Evolutionary conservation across 2,888 invertebrate genomes (phyloP).

Genomic region (Hedychridium roseum): DNA sequence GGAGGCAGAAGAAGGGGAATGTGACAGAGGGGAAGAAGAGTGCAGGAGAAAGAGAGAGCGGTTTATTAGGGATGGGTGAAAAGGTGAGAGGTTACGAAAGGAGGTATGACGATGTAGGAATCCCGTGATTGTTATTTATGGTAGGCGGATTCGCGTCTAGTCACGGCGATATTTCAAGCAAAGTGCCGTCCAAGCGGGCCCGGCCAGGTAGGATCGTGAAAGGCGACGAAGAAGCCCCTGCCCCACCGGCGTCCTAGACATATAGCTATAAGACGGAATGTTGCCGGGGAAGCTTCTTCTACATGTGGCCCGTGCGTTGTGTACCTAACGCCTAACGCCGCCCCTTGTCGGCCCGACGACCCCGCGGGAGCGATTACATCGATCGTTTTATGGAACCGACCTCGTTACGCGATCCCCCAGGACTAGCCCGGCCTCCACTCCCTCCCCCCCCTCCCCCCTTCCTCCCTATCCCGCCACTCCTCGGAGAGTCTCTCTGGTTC

Average conservation of each 20-base stretch:
- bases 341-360: constrained; percentile 10
- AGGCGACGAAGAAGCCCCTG: constrained; percentile 25
- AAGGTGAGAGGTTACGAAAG: constrained; percentile 8
- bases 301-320: neutral
- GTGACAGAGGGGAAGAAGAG: constrained; percentile 3
- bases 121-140: constrained; percentile 45
- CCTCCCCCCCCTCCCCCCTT: constrained; percentile 14
- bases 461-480: constrained; percentile 5
- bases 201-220: constrained; percentile 22
- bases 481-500: neutral
- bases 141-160: constrained; percentile 42
- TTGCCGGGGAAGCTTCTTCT: neutral
- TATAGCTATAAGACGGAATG: neutral
- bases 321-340: constrained; percentile 17
- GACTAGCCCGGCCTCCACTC: constrained; percentile 21
- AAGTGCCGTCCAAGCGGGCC: constrained; percentile 32
- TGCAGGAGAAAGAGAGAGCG: neutral
- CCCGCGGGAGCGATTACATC: constrained; percentile 45
- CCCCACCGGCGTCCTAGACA: constrained; percentile 19
- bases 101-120: constrained; percentile 26
- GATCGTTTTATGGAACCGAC: constrained; percentile 47
- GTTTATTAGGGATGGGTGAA: neutral
- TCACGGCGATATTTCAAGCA: constrained; percentile 45
- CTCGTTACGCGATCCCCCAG: constrained; percentile 43
- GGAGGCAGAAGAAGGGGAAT: neutral